phyloP scores from a whole-genome alignment of 2,888 invertebrate species.

The Xanthostigma xanthostigma region DNA sequence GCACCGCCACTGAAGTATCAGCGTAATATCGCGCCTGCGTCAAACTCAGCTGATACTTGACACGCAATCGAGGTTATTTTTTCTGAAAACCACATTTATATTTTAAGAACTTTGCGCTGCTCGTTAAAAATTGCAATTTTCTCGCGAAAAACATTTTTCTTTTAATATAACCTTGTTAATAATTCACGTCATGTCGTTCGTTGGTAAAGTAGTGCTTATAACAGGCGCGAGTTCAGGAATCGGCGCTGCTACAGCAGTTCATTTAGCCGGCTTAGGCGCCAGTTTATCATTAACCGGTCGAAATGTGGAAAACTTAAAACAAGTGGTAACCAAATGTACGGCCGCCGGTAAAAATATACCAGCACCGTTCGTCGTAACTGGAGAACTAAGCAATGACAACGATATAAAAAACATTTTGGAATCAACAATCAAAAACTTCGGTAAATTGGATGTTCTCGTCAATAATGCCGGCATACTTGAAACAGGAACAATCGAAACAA shows the following conservation, averaged over 20 bases:
- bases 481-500: conserved; percentile 70
- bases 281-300: conserved; percentile 57
- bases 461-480: conserved; percentile 85
- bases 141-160: no score
- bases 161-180: no score
- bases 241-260: conserved; percentile 66
- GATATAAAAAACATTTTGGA: conserved; percentile 59
- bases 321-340: conserved; percentile 41
- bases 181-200: conserved; percentile 25
- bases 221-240: conserved; percentile 79
- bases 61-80: no score
- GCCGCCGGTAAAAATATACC: conserved; percentile 20
- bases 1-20: no score
- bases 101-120: no score
- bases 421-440: conserved; percentile 56
- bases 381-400: conserved; percentile 57
- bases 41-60: no score
- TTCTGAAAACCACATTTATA: no score
- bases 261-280: conserved; percentile 61
- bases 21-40: no score
- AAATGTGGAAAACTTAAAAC: conserved; percentile 49
- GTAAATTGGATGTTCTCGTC: conserved; percentile 66
- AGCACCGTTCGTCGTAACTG: conserved; percentile 43
- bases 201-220: conserved; percentile 57
- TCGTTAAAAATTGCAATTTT: no score